phyloP scores from a whole-genome alignment of 2,888 invertebrate species.

The Encarsia formosa region DNA sequence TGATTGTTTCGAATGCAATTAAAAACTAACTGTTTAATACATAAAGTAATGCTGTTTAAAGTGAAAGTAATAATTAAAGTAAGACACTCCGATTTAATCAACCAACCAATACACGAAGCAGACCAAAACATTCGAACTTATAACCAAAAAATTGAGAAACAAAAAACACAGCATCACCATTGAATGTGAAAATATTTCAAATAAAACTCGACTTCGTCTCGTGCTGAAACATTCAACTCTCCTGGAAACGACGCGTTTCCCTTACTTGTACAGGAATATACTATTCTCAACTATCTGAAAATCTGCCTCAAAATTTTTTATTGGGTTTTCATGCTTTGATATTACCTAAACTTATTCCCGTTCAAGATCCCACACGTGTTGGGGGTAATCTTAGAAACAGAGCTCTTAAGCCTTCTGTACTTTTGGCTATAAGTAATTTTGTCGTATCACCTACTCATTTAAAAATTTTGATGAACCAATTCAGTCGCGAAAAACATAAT shows the following conservation, averaged over 20 bases:
- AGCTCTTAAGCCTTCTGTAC: constrained; percentile 1
- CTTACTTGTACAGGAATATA: no score
- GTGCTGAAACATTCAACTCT: no score
- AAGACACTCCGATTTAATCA: no score
- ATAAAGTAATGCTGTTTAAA: no score
- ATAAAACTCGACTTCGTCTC: no score
- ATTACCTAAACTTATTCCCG: not conserved
- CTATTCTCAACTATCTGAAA: not conserved
- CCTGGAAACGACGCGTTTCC: no score
- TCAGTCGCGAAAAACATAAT: constrained; percentile 32
- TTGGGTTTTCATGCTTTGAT: not conserved
- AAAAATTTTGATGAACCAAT: constrained; percentile 16
- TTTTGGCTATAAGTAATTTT: constrained; percentile 1
- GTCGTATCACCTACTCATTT: constrained; percentile 18
- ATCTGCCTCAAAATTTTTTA: not conserved
- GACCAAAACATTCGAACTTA: constrained; percentile 25
- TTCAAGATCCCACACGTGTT: constrained; percentile 33
- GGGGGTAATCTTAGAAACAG: constrained; percentile 31
- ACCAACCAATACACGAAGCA: constrained; percentile 25
- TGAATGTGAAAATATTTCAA: constrained; percentile 31
- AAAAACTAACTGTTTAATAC: no score
- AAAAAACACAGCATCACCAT: constrained; percentile 31
- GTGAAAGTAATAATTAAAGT: no score
- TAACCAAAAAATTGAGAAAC: constrained; percentile 29
- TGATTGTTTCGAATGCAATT: no score